phyloP scores from a whole-genome alignment of 2,888 invertebrate species.

The Caenorhabditis sp. region DNA sequence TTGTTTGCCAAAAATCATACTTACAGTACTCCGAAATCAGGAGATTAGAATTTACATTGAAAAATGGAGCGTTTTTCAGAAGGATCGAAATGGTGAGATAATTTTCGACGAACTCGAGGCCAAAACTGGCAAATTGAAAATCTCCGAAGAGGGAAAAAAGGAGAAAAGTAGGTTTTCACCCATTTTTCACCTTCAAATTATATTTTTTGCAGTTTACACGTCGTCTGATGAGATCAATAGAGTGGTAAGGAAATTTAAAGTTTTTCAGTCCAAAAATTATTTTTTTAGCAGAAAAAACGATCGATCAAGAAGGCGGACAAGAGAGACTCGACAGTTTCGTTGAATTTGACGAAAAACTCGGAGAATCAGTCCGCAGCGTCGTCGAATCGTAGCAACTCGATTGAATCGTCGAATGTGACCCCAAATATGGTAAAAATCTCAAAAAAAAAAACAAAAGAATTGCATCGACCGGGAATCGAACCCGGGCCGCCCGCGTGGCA shows the following conservation, averaged over 20 bases:
- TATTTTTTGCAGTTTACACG: background rate
- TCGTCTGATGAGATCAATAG: background rate
- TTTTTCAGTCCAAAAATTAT: too few species aligned
- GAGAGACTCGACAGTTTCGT: background rate
- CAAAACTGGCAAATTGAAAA: background rate
- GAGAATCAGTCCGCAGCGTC: background rate
- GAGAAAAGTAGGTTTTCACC: background rate
- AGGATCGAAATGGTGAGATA: background rate
- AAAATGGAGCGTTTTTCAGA: background rate
- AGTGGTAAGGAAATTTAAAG: background rate
- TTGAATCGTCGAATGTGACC: background rate
- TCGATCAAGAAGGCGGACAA: background rate
- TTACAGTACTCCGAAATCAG: too few species aligned
- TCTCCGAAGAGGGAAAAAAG: background rate
- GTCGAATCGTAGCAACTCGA: background rate
- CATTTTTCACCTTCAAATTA: too few species aligned
- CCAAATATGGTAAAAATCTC: background rate
- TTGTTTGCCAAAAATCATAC: background rate
- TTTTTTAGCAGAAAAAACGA: background rate
- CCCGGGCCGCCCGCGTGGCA: constrained; percentile 67
- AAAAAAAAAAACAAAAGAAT: constrained; percentile 21
- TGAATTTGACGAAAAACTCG: background rate
- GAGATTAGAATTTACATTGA: too few species aligned
- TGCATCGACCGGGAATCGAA: constrained; percentile 66
- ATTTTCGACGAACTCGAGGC: background rate